phyloP scores from a whole-genome alignment of 1,140 invertebrate genomes.

The Tetragonula clypearis region DNA sequence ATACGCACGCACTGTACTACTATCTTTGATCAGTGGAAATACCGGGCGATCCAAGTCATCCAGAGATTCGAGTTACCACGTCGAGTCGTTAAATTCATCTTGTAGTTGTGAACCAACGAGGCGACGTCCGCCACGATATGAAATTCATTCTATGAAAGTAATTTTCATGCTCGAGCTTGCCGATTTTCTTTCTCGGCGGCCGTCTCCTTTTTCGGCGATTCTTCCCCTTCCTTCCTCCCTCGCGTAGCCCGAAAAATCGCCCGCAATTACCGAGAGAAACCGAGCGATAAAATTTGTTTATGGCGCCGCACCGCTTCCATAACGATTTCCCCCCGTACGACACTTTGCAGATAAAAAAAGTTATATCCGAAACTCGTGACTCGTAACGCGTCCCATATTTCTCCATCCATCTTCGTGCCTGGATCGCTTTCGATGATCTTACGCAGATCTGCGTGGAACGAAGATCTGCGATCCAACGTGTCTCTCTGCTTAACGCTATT shows the following conservation, averaged over 20 bases:
- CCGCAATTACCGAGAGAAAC: constrained; percentile 9
- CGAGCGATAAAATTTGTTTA: constrained; percentile 23
- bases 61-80: constrained; percentile 8
- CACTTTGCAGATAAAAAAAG: neutral
- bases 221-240: neutral
- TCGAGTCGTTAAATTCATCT: neutral
- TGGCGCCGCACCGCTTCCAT: neutral
- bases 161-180: neutral
- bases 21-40: neutral
- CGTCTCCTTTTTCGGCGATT: neutral
- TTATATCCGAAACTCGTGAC: constrained; percentile 4
- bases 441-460: too few relatives aligned
- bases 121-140: neutral
- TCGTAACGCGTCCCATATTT: neutral
- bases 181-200: neutral
- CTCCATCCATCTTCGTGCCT: neutral
- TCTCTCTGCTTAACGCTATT: too few relatives aligned
- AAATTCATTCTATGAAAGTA: neutral
- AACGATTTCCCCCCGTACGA: constrained; percentile 6
- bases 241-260: neutral
- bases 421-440: neutral
- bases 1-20: too few relatives aligned
- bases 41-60: neutral
- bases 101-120: neutral
- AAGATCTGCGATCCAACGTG: too few relatives aligned